Percentiles rank a stretch among this genome's conserved stretches.
Conservation (phyloP, 2,888 invertebrate species). For the Magallana nippona region DNA sequence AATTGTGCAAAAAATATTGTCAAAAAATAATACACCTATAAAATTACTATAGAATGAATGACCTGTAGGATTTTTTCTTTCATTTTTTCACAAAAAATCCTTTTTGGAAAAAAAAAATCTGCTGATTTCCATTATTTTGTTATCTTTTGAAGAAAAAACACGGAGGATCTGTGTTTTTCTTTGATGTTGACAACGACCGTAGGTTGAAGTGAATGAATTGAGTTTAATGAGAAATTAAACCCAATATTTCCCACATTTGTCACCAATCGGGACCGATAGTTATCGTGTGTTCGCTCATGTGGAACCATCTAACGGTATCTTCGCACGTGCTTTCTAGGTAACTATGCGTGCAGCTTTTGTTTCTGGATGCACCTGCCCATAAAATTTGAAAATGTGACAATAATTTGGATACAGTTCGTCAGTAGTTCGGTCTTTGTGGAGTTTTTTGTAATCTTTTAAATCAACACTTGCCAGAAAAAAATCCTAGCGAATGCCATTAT, state of each 20-base stretch:
- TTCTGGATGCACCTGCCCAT: slow-evolving; percentile 48
- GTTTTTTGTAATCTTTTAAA: slow-evolving; percentile 34
- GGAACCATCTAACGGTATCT: slow-evolving; percentile 45
- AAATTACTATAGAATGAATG: too few relatives aligned
- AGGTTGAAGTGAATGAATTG: slow-evolving; percentile 35
- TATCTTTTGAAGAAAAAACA: neutral
- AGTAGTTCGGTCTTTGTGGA: slow-evolving; percentile 32
- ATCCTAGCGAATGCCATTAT: slow-evolving; percentile 20
- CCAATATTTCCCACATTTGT: slow-evolving; percentile 24
- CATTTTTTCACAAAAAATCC: neutral
- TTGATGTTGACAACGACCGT: slow-evolving; percentile 26
- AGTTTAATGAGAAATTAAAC: slow-evolving; percentile 35
- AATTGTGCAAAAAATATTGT: too few relatives aligned
- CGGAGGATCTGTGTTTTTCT: neutral
- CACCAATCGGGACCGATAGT: neutral
- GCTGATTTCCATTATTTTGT: neutral
- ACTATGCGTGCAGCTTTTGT: slow-evolving; percentile 44
- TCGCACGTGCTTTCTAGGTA: slow-evolving; percentile 46
- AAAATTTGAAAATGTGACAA: slow-evolving; percentile 43
- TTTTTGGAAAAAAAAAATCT: neutral
- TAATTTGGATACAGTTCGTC: slow-evolving; percentile 36
- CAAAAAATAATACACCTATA: too few relatives aligned
- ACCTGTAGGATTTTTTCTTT: too few relatives aligned
- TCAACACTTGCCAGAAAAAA: slow-evolving; percentile 34
- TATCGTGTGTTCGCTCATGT: slow-evolving; percentile 35